These are phyloP conservation scores for Uria aalge DNA, from an alignment of 2,113 vertebrate species.

Conservation along the genomic window DNA sequence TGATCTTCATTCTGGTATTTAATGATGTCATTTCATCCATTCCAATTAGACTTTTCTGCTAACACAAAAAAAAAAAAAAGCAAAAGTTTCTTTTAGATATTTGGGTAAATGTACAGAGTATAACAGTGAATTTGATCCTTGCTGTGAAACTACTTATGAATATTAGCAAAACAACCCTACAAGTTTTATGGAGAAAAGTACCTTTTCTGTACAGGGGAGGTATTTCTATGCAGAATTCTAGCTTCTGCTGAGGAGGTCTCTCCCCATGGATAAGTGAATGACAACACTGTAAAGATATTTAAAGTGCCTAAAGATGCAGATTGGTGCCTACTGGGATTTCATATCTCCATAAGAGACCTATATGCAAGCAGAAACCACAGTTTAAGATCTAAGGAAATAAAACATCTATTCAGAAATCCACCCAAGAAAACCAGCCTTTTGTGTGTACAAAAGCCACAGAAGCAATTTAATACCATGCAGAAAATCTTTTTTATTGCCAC, in stretches of 20 bases:
- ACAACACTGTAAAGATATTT: background rate
- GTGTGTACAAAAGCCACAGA: background rate
- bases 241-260: background rate
- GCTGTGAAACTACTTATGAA: background rate
- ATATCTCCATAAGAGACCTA: background rate
- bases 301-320: background rate
- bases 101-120: background rate
- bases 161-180: background rate
- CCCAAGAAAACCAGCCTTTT: background rate
- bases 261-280: background rate
- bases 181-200: background rate
- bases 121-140: background rate
- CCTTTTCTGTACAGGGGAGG: background rate
- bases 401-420: background rate
- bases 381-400: background rate
- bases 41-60: background rate
- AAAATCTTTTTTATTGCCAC: background rate
- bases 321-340: background rate
- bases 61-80: background rate
- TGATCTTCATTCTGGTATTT: conserved; percentile 34
- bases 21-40: conserved; percentile 22
- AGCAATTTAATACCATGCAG: background rate
- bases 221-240: background rate
- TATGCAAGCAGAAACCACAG: background rate
- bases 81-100: background rate